These are phyloP conservation scores for Telmatherina bonti DNA, from an alignment of 2,797 vertebrate species.

Conservation along the genomic window DNA sequence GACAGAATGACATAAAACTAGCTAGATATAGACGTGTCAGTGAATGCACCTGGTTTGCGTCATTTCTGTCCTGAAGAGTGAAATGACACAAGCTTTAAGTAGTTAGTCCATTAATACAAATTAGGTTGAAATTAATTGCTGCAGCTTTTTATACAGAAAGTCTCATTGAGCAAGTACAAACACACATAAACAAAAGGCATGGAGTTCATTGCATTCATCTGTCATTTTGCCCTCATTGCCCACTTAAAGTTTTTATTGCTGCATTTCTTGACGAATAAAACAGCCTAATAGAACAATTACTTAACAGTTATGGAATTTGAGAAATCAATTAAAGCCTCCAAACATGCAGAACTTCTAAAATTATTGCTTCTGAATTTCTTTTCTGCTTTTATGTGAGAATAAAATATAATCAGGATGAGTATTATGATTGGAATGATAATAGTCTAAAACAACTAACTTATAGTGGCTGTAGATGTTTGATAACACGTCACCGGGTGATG, in stretches of 20 bases:
- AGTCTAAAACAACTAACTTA: not conserved
- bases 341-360: not conserved
- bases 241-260: not conserved
- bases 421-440: not conserved
- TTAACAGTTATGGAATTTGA: not conserved
- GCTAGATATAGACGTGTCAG: conserved; percentile 19
- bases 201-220: too few relatives aligned
- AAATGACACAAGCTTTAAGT: not conserved
- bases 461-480: not conserved
- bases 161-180: not conserved
- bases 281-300: too few relatives aligned
- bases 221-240: not conserved
- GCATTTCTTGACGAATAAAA: not conserved
- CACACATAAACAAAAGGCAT: not conserved
- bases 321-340: not conserved
- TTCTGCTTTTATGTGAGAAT: not conserved
- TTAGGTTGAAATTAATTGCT: not conserved
- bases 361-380: not conserved
- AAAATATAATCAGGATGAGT: not conserved
- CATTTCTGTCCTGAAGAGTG: not conserved
- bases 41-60: conserved; percentile 1
- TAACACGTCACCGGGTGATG: not conserved
- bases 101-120: not conserved
- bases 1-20: conserved; percentile 18
- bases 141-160: not conserved